These are phyloP conservation scores for Acrocephalus scirpaceus DNA, from an alignment of 2,797 vertebrate species.

Conservation along the genomic window DNA sequence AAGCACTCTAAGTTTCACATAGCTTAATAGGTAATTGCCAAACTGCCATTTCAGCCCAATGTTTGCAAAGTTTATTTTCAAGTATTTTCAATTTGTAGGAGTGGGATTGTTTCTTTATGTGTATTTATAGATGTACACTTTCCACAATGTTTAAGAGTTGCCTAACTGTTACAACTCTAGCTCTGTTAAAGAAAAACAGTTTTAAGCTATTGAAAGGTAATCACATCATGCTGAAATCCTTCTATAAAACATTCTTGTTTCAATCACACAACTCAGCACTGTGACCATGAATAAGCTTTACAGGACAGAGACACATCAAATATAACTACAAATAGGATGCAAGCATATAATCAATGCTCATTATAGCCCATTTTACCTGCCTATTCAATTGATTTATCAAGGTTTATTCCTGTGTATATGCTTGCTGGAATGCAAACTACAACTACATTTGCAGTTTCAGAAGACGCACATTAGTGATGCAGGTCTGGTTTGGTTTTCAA, in stretches of 20 bases:
- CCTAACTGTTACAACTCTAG: neutral
- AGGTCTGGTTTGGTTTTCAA: neutral
- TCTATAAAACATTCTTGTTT: neutral
- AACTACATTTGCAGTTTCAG: neutral
- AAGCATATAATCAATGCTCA: conserved; percentile 20
- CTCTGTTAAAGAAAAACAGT: neutral
- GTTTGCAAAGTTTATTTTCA: neutral
- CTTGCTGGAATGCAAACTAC: neutral
- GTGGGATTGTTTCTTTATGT: neutral
- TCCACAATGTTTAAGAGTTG: neutral
- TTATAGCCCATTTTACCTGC: neutral
- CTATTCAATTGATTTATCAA: conserved; percentile 1
- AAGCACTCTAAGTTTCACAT: neutral
- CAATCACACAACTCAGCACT: neutral
- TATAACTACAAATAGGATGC: conserved; percentile 1
- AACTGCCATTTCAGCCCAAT: neutral
- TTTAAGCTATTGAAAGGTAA: neutral
- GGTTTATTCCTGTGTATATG: neutral
- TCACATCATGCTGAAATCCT: neutral
- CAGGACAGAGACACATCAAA: neutral
- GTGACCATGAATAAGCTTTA: neutral
- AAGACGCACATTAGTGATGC: neutral
- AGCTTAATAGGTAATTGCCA: neutral
- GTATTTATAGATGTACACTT: neutral
- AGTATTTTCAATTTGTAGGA: neutral